These are phyloP conservation scores for Gastrophryne carolinensis DNA, from an alignment of 2,797 vertebrate species.

Conservation along the genomic window DNA sequence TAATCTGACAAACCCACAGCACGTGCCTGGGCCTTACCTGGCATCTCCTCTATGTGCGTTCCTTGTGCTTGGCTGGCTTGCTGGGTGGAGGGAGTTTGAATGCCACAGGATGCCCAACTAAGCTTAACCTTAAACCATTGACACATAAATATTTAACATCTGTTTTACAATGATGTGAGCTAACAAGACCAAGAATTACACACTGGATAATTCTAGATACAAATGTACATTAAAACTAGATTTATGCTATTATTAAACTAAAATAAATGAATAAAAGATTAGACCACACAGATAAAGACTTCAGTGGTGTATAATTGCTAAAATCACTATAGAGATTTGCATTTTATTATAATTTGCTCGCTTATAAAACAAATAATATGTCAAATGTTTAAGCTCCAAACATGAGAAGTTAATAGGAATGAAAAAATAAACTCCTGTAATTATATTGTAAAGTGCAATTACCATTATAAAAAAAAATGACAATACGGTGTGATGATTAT, in stretches of 20 bases:
- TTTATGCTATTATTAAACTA: background rate
- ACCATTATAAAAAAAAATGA: background rate
- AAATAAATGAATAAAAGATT: background rate
- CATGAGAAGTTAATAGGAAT: background rate
- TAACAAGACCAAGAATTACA: background rate
- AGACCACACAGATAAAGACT: no score
- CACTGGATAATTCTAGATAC: background rate
- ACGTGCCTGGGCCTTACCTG: no score
- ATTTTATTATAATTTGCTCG: background rate
- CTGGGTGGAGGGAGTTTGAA: no score
- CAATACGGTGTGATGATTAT: background rate
- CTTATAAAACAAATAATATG: background rate
- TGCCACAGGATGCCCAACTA: no score
- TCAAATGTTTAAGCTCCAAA: background rate
- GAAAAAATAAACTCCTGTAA: background rate
- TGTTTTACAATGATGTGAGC: background rate
- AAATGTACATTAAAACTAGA: background rate
- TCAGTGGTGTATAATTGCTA: background rate
- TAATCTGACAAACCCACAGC: no score
- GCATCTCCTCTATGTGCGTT: no score
- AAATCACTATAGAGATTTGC: background rate
- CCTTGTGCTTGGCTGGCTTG: no score
- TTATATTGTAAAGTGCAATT: background rate
- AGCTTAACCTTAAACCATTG: no score
- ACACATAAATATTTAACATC: slow-evolving; percentile 1